A percentile compares a stretch with the other conserved stretches of the same genome.
Conservation (phyloP, 1,140 invertebrate species). For the Drosophila funebris region DNA sequence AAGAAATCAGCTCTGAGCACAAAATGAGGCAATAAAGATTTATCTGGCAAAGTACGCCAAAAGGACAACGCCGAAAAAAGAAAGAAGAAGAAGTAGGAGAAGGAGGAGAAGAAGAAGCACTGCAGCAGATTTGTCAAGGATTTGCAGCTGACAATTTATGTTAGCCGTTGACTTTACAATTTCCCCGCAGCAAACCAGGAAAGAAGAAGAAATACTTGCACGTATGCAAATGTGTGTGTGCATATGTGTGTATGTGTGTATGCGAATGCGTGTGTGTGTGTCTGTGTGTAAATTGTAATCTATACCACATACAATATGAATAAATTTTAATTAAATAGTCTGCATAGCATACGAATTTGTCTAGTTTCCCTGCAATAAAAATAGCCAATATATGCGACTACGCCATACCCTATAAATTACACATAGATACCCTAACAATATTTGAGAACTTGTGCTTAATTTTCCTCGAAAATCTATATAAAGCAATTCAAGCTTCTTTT, state of each 20-base stretch:
- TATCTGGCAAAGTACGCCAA: constrained; percentile 55
- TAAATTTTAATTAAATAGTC: constrained; percentile 74
- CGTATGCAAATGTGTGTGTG: constrained; percentile 18
- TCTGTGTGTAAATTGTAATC: constrained; percentile 47
- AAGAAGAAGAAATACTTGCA: constrained; percentile 32
- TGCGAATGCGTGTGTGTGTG: constrained; percentile 28
- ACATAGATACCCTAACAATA: neutral
- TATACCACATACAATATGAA: constrained; percentile 63
- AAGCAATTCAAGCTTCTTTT: no score
- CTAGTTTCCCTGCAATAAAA: neutral
- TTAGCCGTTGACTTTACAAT: constrained; percentile 49
- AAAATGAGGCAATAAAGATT: constrained; percentile 80
- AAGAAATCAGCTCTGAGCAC: constrained; percentile 73
- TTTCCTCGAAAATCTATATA: no score
- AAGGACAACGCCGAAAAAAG: constrained; percentile 31
- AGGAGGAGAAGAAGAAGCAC: constrained; percentile 28
- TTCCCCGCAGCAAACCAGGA: constrained; percentile 19
- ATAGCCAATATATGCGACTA: neutral
- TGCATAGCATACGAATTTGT: constrained; percentile 14
- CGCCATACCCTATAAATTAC: neutral
- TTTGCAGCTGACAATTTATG: constrained; percentile 75
- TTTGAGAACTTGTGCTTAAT: no score
- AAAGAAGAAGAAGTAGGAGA: neutral
- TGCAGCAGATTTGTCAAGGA: constrained; percentile 79
- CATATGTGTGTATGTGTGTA: constrained; percentile 5